phyloP scores from a whole-genome alignment of 2,888 invertebrate genomes.

The Acronicta leporina region DNA sequence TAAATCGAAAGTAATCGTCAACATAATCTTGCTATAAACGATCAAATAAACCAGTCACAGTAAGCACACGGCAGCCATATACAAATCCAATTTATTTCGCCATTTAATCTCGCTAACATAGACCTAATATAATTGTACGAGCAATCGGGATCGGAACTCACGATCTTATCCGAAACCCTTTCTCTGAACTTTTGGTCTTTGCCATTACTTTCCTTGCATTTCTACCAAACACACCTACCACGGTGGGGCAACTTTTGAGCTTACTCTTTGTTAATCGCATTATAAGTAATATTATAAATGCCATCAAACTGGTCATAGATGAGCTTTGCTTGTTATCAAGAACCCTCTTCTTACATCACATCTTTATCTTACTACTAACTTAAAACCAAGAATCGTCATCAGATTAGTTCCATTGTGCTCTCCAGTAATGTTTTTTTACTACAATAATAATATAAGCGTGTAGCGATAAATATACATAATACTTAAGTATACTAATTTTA shows the following conservation, averaged over 20 bases:
- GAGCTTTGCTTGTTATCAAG: not conserved
- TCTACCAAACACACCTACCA: not conserved
- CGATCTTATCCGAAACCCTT: conserved; percentile 42
- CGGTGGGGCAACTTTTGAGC: conserved; percentile 4
- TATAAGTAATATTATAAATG: not conserved
- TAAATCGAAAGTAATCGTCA: conserved; percentile 28
- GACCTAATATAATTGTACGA: conserved; percentile 43
- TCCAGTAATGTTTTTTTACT: too few species aligned
- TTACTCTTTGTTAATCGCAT: conserved; percentile 1
- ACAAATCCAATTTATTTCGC: conserved; percentile 49
- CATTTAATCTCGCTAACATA: conserved; percentile 47
- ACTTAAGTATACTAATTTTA: too few species aligned
- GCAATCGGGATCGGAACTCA: conserved; percentile 46
- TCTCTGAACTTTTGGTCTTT: conserved; percentile 51
- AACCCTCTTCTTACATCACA: too few species aligned
- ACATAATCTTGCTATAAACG: conserved; percentile 28
- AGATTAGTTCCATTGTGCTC: too few species aligned
- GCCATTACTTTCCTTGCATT: conserved; percentile 38
- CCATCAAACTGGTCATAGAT: not conserved
- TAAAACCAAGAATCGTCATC: too few species aligned
- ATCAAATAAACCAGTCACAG: conserved; percentile 39
- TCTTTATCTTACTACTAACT: too few species aligned
- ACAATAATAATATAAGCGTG: too few species aligned
- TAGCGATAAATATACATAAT: too few species aligned
- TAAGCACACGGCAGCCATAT: conserved; percentile 37